Base-by-base conservation (phyloP, 2,113 vertebrate genomes). In the Ophthalmolycus amberensis region DNA sequence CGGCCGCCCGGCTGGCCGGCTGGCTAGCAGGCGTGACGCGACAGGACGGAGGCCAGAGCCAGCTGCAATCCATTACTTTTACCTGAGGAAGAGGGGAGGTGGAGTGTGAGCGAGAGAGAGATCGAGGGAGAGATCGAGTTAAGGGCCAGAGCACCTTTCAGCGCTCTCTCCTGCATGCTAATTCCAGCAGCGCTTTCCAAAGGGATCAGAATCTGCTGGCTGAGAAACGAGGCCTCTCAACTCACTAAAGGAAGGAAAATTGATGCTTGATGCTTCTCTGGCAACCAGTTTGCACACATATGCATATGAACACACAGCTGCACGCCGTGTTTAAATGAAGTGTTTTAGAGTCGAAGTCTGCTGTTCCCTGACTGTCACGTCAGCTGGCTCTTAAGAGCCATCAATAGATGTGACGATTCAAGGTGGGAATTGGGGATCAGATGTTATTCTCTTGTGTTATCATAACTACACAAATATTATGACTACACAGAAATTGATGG, bases 11-110 rank as follows among this genome's bases (percentile, higher is more conserved):
- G 62, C 70, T 75, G 52, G 78, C 82, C 67, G 81, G 80, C 85
- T 84, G 87, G 77, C 87, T 71, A 75, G 89, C 85, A 72, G 85
- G 89, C 83, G 83, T 91, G 91, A 91, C 84, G 85, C 50, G 86
- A 83, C 86, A 79, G 83, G 85, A 85, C 82, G 82, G 84, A 80
- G 82, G 89, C 83, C 72, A 66, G 85, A 86, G 80, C 85, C 77
- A 75, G 87, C 89, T 81, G 83, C 92, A 86, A 92, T 92, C 91
- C 90, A 94, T 94, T 92, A 93, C 91, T 90, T 85, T 85, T 89
- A 92, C 90, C 88, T 89, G 90, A 80, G 89, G 76, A 85, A 75
- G 81, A 74, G 52, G 84, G 60, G 77, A 48, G 83, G 72, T 10
- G 25, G 83, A 60, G 70, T 0, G 64, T 3, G 46, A 20, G 16